Conservation (phyloP, 2,113 vertebrate genomes). For the Heterotilapia buettikoferi region DNA sequence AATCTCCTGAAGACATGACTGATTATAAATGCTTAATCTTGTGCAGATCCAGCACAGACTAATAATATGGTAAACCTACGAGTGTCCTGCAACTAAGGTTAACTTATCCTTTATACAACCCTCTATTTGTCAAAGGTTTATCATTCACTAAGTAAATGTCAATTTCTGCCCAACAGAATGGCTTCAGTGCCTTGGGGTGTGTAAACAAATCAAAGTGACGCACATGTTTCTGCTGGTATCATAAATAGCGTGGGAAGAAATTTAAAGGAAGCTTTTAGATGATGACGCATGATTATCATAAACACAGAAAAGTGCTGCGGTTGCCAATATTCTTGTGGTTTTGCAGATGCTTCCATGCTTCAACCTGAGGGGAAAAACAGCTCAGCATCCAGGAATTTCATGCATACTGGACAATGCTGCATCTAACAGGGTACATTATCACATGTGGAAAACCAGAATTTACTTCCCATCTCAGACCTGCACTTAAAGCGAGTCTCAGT, state of each 20-base stretch:
- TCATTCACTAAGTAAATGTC: constrained; percentile 21
- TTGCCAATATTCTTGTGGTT: neutral
- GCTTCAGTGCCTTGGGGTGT: neutral
- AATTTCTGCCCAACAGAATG: neutral
- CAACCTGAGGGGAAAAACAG: neutral
- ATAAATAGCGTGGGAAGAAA: neutral
- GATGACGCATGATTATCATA: neutral
- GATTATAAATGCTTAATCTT: neutral
- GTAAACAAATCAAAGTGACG: constrained; percentile 7
- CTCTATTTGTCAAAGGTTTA: constrained; percentile 8
- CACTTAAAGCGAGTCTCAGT: neutral
- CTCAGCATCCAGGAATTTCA: neutral
- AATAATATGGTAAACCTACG: neutral
- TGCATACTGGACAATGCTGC: neutral
- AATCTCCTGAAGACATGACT: constrained; percentile 11
- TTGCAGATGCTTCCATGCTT: neutral
- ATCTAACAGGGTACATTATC: neutral
- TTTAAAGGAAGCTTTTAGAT: neutral
- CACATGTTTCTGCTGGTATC: neutral
- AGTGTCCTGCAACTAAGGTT: neutral
- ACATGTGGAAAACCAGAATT: neutral
- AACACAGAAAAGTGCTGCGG: neutral
- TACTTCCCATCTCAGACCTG: neutral
- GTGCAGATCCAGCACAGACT: neutral
- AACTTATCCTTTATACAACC: constrained; percentile 22